Percentiles rank a stretch among this genome's conserved stretches.
phyloP scores from a whole-genome alignment of 2,113 vertebrate genomes.

The Rattus rattus region DNA sequence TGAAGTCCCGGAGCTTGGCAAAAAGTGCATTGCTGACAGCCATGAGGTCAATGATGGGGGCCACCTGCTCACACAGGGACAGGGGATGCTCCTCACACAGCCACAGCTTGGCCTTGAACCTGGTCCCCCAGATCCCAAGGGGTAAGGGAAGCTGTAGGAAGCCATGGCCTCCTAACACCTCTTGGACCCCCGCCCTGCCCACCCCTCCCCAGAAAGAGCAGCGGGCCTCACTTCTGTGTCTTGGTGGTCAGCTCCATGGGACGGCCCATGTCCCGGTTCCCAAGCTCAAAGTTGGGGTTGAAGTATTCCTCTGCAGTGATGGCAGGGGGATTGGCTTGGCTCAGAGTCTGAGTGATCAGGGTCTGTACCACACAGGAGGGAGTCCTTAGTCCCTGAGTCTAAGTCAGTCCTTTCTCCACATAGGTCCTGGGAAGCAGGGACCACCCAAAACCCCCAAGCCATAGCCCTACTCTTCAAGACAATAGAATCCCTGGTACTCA shows the following conservation, averaged over 20 bases:
- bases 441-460: neutral
- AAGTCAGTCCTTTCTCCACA: conserved; percentile 23
- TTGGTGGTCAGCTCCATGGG: conserved; percentile 98
- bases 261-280: conserved; percentile 94
- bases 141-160: conserved; percentile 64
- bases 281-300: conserved; percentile 91
- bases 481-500: conserved; percentile 71
- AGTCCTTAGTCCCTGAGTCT: conserved; percentile 2
- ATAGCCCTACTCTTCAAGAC: neutral
- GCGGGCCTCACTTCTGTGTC: conserved; percentile 94
- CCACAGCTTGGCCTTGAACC: conserved; percentile 99
- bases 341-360: conserved; percentile 95
- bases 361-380: conserved; percentile 85
- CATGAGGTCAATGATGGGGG: conserved; percentile 99
- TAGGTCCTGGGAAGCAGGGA: neutral
- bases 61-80: conserved; percentile 96
- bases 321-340: conserved; percentile 93
- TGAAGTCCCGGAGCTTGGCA: conserved; percentile 97
- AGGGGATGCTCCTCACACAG: conserved; percentile 97
- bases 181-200: conserved; percentile 9
- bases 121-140: conserved; percentile 80
- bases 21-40: conserved; percentile 97
- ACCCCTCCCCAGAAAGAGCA: conserved; percentile 8
- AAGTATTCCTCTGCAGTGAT: conserved; percentile 99
- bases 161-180: neutral